Evolutionary conservation across 2,113 vertebrate genomes (phyloP).

Genomic region (Gymnarchus niloticus): DNA sequence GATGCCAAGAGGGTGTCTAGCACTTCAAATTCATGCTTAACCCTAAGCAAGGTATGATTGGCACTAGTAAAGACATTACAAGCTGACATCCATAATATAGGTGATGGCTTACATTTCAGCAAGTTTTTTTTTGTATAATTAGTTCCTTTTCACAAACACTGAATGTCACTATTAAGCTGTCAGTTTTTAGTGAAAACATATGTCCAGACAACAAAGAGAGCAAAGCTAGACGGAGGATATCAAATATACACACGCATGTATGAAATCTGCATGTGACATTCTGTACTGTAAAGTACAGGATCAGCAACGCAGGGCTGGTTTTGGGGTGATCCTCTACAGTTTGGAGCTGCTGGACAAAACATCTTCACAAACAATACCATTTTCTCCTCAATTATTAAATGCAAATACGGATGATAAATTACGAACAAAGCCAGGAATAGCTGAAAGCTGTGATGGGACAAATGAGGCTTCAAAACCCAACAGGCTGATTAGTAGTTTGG

Average conservation of each 20-base stretch:
- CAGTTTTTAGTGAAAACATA: too few species aligned
- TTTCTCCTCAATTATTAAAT: not conserved
- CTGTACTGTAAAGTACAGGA: too few species aligned
- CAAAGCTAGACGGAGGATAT: not conserved
- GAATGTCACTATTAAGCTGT: not conserved
- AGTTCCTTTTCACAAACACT: not conserved
- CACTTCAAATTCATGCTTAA: not conserved
- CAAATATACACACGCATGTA: not conserved
- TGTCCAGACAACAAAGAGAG: not conserved
- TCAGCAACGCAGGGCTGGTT: not conserved
- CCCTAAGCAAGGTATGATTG: too few species aligned
- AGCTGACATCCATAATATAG: not conserved
- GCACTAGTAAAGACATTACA: not conserved
- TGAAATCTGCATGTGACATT: not conserved
- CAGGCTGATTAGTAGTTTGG: too few species aligned
- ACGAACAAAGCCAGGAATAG: too few species aligned
- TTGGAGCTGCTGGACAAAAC: not conserved
- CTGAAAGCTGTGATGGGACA: too few species aligned
- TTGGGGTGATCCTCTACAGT: not conserved
- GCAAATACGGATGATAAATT: not conserved
- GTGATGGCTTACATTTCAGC: not conserved
- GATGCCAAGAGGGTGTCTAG: too few species aligned
- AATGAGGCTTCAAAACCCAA: too few species aligned
- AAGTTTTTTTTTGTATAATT: not conserved
- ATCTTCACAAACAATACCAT: not conserved